Conservation (phyloP, 1,140 invertebrate species). For the Caligus rogercresseyi region DNA sequence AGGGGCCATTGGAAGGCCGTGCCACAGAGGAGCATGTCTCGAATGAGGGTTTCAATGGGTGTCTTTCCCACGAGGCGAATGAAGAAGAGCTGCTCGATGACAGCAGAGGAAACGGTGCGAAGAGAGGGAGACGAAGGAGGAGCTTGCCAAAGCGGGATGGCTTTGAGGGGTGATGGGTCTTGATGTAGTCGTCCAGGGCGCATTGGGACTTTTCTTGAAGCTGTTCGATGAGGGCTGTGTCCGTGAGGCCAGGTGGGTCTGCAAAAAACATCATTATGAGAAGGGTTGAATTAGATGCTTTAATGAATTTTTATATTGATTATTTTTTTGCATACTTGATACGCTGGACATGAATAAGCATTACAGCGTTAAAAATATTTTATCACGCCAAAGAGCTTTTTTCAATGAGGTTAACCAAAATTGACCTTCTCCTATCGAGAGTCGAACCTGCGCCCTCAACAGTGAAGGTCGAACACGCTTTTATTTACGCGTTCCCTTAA, state of each 20-base stretch:
- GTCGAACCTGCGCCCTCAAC: too few species aligned
- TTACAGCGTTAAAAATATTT: too few species aligned
- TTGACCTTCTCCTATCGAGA: too few species aligned
- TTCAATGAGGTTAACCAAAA: too few species aligned
- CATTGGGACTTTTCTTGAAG: slow-evolving; percentile 41
- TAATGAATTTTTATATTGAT: too few species aligned
- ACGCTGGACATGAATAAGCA: too few species aligned
- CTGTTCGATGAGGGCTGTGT: slow-evolving; percentile 36
- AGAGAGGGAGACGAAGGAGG: slow-evolving; percentile 38
- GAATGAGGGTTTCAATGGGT: slow-evolving; percentile 38
- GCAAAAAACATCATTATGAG: slow-evolving; percentile 21
- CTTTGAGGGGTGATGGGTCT: slow-evolving; percentile 38
- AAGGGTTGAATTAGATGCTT: too few species aligned
- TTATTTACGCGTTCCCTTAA: too few species aligned
- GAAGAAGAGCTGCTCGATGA: slow-evolving; percentile 42
- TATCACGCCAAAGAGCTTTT: too few species aligned
- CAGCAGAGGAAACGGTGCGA: slow-evolving; percentile 36
- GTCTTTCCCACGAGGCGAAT: slow-evolving; percentile 40
- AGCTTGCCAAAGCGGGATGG: slow-evolving; percentile 39
- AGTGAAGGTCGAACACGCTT: too few species aligned
- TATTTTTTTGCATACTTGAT: too few species aligned
- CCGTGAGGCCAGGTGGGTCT: slow-evolving; percentile 39
- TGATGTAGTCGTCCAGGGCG: slow-evolving; percentile 40
- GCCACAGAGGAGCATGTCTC: slow-evolving; percentile 4
- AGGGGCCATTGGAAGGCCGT: slow-evolving; percentile 73